These are phyloP conservation scores for Staurois parvus DNA, from an alignment of 2,797 vertebrate species.

Conservation along the genomic window DNA sequence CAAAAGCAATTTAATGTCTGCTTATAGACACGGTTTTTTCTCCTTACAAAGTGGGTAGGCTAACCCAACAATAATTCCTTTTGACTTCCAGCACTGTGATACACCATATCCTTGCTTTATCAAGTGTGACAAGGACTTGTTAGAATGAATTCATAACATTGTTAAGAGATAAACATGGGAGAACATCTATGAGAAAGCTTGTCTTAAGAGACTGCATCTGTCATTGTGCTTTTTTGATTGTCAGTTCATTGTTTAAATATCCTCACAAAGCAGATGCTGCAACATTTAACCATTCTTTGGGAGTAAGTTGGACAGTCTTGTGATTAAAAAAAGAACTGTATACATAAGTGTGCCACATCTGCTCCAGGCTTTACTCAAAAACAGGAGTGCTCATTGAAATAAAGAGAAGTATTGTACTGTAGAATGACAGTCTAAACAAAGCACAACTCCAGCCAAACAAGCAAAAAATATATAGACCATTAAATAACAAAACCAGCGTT, in stretches of 20 bases:
- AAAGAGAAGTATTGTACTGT: neutral
- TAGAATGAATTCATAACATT: slow-evolving; percentile 47
- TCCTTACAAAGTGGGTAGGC: neutral
- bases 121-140: slow-evolving; percentile 45
- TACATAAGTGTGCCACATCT: neutral
- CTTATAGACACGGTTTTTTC: neutral
- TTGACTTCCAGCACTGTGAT: slow-evolving; percentile 27
- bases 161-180: slow-evolving; percentile 52
- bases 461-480: no score
- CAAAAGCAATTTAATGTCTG: neutral
- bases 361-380: slow-evolving; percentile 9
- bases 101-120: slow-evolving; percentile 17
- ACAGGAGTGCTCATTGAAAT: neutral
- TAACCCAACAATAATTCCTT: slow-evolving; percentile 27
- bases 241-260: slow-evolving; percentile 42
- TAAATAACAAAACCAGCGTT: no score
- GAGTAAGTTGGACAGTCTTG: slow-evolving; percentile 29
- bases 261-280: slow-evolving; percentile 49
- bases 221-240: slow-evolving; percentile 43
- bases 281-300: slow-evolving; percentile 48
- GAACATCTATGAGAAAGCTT: slow-evolving; percentile 29
- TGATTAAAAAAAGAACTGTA: slow-evolving; percentile 46
- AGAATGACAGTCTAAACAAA: slow-evolving; percentile 5
- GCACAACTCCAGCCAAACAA: no score
- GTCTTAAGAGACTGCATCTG: slow-evolving; percentile 50